Base-by-base conservation (phyloP, 2,888 invertebrate genomes). In the Drosophila bunnanda region DNA sequence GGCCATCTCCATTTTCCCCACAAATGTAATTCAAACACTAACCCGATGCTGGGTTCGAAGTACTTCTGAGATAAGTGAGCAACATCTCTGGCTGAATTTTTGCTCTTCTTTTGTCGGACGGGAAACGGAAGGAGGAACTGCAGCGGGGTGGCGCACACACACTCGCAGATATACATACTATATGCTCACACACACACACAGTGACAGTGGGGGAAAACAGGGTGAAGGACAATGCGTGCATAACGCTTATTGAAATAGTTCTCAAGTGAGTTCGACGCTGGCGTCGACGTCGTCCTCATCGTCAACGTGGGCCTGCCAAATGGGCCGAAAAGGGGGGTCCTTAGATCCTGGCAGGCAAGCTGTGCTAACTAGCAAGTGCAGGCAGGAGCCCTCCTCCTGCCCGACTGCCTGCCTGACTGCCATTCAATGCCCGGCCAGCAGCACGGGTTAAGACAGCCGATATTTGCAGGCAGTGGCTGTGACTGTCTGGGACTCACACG, bases 181-280 rank as follows among this genome's bases (percentile, higher is more conserved):
- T 28, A 34, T 20, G 10, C 20, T n/a, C n/a, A 30, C 15, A 36
- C 43, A 43, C 43, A 22, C 22, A 22, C 10, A 60, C 30, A 50
- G 28, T 55, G 75, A 68, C 59, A 48, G 65, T 48, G 54, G 66
- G 44, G 52, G 55, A 58, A 69, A 82, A 82, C 82, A 85, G 82
- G 88, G 82, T 82, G 86, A 88, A 88, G 83, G 87, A 88, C 86
- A 86, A 76, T 67, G 76, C 84, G 81, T 87, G 77, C 82, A 81
- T 87, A 85, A 76, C 85, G 89, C 82, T 85, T 89, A 85, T 85
- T 85, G 89, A 89, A 85, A 89, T 85, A 85, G 89, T 89, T 85
- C 80, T 84, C 75, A 85, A 85, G 88, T 85, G 89, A 88, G 82
- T 85, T 76, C 82, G 73, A 73, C 80, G 66, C 66, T 66, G 66